Conservation (phyloP, 2,797 vertebrate genomes). For the Arnoldichthys spilopterus region DNA sequence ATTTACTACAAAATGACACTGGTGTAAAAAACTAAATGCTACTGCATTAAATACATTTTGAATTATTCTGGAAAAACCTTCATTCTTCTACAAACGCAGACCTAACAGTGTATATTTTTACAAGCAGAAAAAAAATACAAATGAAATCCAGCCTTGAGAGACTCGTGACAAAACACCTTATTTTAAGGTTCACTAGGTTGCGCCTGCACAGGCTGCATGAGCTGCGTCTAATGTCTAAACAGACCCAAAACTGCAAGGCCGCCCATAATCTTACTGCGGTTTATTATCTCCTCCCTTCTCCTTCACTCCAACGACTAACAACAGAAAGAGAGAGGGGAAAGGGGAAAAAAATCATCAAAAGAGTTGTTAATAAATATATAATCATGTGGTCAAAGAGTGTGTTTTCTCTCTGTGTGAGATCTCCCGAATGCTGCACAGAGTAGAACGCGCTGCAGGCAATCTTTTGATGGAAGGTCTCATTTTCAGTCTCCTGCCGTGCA, state of each 20-base stretch:
- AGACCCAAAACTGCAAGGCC: constrained; percentile 64
- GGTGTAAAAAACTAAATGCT: neutral
- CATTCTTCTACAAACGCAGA: constrained; percentile 2
- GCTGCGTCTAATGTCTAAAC: constrained; percentile 67
- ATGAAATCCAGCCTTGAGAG: constrained; percentile 11
- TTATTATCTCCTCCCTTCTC: constrained; percentile 62
- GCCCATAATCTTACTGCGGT: constrained; percentile 65
- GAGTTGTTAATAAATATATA: constrained; percentile 81
- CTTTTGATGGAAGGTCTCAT: constrained; percentile 86
- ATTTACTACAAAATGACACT: neutral
- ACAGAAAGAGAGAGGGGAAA: constrained; percentile 51
- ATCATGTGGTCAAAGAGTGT: constrained; percentile 81
- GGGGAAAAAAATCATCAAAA: constrained; percentile 70
- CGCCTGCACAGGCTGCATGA: constrained; percentile 67
- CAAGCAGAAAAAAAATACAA: neutral
- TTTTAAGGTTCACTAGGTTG: constrained; percentile 76
- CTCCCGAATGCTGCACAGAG: constrained; percentile 77
- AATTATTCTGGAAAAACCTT: neutral
- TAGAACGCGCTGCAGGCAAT: constrained; percentile 83
- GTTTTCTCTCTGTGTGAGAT: constrained; percentile 82
- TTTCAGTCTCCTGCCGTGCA: constrained; percentile 82
- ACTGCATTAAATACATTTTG: neutral
- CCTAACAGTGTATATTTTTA: constrained; percentile 23
- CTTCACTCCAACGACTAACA: constrained; percentile 54
- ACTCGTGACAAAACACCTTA: constrained; percentile 73